Conservation (phyloP, 2,888 invertebrate species). For the Nemotelus pantherinus region DNA sequence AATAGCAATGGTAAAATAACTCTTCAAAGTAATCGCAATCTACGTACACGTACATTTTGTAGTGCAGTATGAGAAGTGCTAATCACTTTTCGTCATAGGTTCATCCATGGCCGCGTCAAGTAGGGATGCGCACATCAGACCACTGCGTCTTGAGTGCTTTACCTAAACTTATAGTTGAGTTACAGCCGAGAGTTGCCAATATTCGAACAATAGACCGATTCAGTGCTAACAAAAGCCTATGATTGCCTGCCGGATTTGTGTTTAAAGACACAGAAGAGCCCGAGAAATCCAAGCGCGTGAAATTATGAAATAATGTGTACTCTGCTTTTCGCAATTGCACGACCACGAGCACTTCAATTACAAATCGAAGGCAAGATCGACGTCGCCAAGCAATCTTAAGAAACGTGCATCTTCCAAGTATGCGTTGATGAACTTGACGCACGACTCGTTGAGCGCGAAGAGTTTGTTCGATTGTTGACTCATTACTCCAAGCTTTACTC, state of each 20-base stretch:
- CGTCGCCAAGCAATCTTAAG: not conserved
- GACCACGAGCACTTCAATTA: not conserved
- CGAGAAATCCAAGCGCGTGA: not conserved
- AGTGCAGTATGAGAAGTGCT: constrained; percentile 18
- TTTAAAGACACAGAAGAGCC: no score
- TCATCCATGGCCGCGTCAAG: not conserved
- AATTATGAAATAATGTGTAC: constrained; percentile 30
- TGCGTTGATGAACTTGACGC: not conserved
- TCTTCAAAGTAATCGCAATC: constrained; percentile 25
- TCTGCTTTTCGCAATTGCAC: constrained; percentile 23
- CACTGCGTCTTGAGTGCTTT: not conserved
- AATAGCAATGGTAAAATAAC: constrained; percentile 21
- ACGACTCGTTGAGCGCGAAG: constrained; percentile 24
- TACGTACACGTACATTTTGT: not conserved
- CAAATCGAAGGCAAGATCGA: constrained; percentile 25
- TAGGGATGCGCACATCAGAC: constrained; percentile 6
- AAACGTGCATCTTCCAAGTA: not conserved
- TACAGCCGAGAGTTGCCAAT: not conserved
- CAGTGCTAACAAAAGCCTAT: no score
- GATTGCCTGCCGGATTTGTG: no score
- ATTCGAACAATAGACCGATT: not conserved
- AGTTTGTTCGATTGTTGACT: not conserved
- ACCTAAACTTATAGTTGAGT: no score
- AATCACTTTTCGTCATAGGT: constrained; percentile 14
- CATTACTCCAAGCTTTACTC: not conserved